Conservation (phyloP, 1,140 invertebrate species). For the Drosophila kohkoa region DNA sequence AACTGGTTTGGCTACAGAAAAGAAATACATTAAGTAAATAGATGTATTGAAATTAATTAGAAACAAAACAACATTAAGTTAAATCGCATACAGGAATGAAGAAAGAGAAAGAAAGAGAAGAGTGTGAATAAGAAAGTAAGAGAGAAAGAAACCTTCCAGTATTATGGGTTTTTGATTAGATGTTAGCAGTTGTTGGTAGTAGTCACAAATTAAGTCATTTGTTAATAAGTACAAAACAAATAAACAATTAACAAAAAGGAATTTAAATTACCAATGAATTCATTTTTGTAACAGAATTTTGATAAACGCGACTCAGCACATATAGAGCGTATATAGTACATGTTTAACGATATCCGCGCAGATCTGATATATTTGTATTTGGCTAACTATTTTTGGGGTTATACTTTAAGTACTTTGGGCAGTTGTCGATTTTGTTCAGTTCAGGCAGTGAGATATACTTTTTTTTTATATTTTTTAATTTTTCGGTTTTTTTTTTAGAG, state of each 20-base stretch:
- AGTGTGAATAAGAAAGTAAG: constrained; percentile 6
- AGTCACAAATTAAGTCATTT: constrained; percentile 48
- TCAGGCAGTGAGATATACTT: constrained; percentile 58
- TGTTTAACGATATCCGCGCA: constrained; percentile 49
- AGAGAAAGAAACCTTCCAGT: constrained; percentile 19
- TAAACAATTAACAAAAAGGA: constrained; percentile 61
- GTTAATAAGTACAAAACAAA: constrained; percentile 62
- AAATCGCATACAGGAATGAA: constrained; percentile 14
- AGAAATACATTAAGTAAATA: constrained; percentile 11
- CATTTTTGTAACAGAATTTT: constrained; percentile 68
- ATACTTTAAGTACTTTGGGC: constrained; percentile 15
- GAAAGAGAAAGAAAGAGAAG: background rate
- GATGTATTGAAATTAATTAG: constrained; percentile 26
- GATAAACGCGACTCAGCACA: constrained; percentile 66
- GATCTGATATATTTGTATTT: constrained; percentile 24
- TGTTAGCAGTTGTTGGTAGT: constrained; percentile 39
- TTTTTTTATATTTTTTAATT: constrained; percentile 25
- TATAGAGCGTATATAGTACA: constrained; percentile 59
- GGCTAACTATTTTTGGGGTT: constrained; percentile 39
- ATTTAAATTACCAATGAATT: constrained; percentile 77
- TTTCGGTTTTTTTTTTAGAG: constrained; percentile 9
- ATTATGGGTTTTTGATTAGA: constrained; percentile 15
- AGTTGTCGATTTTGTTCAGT: constrained; percentile 46
- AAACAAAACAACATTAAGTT: constrained; percentile 24
- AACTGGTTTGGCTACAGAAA: constrained; percentile 27